Evolutionary conservation across 2,113 vertebrate genomes (phyloP), one percentile per base, ranked within the genome.

Genomic region (Takifugu bimaculatus): DNA sequence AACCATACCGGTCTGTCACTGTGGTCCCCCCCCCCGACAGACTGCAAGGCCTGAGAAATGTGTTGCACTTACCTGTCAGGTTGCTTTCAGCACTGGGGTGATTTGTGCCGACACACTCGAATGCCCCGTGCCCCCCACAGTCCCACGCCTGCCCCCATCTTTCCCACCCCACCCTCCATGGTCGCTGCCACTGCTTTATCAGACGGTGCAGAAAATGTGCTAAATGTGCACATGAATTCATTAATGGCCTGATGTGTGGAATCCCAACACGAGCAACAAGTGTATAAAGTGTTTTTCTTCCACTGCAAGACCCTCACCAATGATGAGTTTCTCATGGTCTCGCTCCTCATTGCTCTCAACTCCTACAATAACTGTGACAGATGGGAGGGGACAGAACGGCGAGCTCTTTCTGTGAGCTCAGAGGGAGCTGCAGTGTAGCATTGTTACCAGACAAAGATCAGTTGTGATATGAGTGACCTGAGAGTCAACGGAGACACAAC

Each of bases 21-120:
- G 15, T 26, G 2, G 26, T 3, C 29, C 5, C 20, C 44, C 3
- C 59, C 50, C 47, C 28, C 43, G 3, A 5, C 50, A 14, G 56
- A 56, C 60, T 57, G 50, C 2, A 44, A 65, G 74, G 68, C 60
- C 54, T 63, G 28, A 54, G 64, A 60, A 63, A 44, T 26, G 13
- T 4, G 29, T 29, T 11, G 20, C 45, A 13, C 50, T 71, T 65
- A 65, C 68, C 72, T 69, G 73, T 63, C 74, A 64, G 57, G 45
- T 50, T 20, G 63, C 70, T 50, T 26, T 11, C 50, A 60, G 68
- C 35, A 28, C 28, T 59, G 3, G 25, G 50, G 56, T 72, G 55
- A 55, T 80, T 82, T 67, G 55, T 50, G 70, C 56, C 44, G 55
- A 68, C 62, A 48, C 3, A 44, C 69, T 65, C 6, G 4, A 47